phyloP scores from a whole-genome alignment of 2,797 vertebrate species.

The Enteromius anoplus region DNA sequence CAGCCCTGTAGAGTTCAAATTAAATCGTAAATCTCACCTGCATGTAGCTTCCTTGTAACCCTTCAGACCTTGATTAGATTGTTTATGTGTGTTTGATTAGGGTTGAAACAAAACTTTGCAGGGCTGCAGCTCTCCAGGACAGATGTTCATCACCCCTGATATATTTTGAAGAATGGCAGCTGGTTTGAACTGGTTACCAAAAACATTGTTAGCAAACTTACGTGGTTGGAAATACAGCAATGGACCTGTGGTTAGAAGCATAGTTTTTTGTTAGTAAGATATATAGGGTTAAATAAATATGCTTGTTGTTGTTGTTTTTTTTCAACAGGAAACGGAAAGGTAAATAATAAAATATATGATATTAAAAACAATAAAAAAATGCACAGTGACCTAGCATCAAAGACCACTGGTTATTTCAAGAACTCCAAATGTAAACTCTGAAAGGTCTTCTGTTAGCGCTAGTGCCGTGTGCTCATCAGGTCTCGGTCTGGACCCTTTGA shows the following conservation, averaged over 20 bases:
- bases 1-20: too few species aligned
- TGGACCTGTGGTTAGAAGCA: too few species aligned
- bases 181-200: background rate
- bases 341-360: background rate
- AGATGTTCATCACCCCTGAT: background rate
- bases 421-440: background rate
- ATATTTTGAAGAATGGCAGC: background rate
- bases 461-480: background rate
- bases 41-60: too few species aligned
- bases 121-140: too few species aligned
- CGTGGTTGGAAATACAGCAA: too few species aligned
- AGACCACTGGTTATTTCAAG: background rate
- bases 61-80: too few species aligned
- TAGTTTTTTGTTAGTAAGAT: too few species aligned
- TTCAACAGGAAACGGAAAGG: background rate
- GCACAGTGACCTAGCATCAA: background rate
- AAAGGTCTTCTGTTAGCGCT: background rate
- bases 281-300: too few species aligned
- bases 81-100: too few species aligned
- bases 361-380: background rate
- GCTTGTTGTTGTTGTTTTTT: background rate
- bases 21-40: too few species aligned
- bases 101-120: too few species aligned
- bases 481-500: constrained; percentile 56
- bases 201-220: too few species aligned